Conservation (phyloP, 2,113 vertebrate species). For the Xiphophorus maculatus region DNA sequence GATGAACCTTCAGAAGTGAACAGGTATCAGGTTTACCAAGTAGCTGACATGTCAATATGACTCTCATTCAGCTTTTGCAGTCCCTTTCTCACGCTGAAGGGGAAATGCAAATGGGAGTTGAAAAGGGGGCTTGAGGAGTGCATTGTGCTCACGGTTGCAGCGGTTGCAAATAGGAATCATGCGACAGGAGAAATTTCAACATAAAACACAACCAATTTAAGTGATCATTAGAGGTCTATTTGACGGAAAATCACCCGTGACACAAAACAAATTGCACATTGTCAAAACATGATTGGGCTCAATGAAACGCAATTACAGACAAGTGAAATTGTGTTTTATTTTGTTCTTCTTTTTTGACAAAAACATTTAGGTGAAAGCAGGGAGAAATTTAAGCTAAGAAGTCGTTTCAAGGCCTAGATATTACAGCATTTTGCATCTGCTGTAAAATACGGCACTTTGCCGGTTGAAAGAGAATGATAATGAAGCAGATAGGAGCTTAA, state of each 20-base stretch:
- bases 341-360: conserved; percentile 51
- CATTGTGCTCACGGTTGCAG: conserved; percentile 62
- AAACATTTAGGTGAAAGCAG: conserved; percentile 51
- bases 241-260: conserved; percentile 77
- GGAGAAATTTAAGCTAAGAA: conserved; percentile 44
- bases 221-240: conserved; percentile 77
- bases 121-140: conserved; percentile 37
- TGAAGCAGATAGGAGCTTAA: conserved; percentile 48
- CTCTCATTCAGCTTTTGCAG: conserved; percentile 68
- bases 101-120: conserved; percentile 67
- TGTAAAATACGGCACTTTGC: conserved; percentile 45
- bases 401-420: conserved; percentile 37
- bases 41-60: conserved; percentile 58
- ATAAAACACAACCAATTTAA: conserved; percentile 79
- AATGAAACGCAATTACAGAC: conserved; percentile 72
- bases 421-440: conserved; percentile 38
- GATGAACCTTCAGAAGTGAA: conserved; percentile 52
- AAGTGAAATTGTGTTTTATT: conserved; percentile 58
- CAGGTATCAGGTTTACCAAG: conserved; percentile 58
- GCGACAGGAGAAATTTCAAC: conserved; percentile 71
- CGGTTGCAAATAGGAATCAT: conserved; percentile 59
- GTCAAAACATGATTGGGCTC: conserved; percentile 66
- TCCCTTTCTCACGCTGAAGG: conserved; percentile 62
- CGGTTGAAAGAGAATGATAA: conserved; percentile 53
- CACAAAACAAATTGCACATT: conserved; percentile 78